Base-by-base conservation (phyloP, 92 coral and sea anemone genomes). In the Siderastrea siderea region DNA sequence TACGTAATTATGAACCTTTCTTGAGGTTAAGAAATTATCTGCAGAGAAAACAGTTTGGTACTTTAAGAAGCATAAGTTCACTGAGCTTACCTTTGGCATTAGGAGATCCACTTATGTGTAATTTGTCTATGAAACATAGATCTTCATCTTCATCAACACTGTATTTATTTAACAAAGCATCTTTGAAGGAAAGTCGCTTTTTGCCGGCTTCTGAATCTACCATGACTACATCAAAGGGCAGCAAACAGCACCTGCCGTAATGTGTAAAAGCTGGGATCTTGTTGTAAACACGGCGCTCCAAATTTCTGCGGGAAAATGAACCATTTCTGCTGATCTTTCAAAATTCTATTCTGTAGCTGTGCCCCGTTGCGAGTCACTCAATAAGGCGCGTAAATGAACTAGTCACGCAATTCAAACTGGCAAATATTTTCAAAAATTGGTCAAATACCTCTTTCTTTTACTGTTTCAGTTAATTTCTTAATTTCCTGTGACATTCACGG, bases 161-260 rank as follows among this genome's bases (percentile, higher is more conserved):
- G 87, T 93, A 95, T 89, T 95, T 95, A 64, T 90, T 88, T 48
- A 91, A 57, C 74, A 93, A 61, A 16, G 98, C 98, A 67, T 95
- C 93, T 69, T 93, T 94, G 4, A 95, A 74, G 8, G 96, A 91
- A 47, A 90, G 70, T 46, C 82, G 85, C 71, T 71, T 75, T 47
- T 68, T 70, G 9, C 5, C 73, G 45, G 77, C 77, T 51, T 69
- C 77, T 8, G n/a, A 66, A 10, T 86, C 89, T 47, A 70, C 90
- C 91, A 90, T 86, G 66, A 1, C 71, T n/a, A n/a, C 70, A 70
- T 7, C 19, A 71, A 54, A 70, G 6, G 45, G 60, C 43, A 51
- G 45, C 0, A 47, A 68, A 12, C 14, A 79, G 52, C 19, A 50
- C 72, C 45, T 7, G 7, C 8, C 48, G 52, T 3, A 8, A 65